Evolutionary conservation across 1,140 invertebrate genomes (phyloP), one percentile per base, ranked within the genome.

Genomic region (Ceratina japonica): DNA sequence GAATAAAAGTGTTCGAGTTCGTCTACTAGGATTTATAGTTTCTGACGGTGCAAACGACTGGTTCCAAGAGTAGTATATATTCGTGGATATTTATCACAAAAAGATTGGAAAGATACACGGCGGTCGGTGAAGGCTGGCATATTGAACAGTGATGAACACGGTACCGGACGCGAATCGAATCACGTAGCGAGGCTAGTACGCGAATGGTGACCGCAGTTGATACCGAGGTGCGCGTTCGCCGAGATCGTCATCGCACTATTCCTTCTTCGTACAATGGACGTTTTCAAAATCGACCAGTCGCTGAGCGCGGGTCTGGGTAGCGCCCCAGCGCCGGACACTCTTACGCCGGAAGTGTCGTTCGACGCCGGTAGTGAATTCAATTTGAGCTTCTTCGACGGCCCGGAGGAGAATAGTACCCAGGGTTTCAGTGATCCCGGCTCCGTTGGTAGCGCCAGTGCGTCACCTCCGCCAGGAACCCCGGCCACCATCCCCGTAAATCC

Each of bases 281-380:
- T 94, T 90, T 95, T 94, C 90, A 94, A 95, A 92, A 93, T 95
- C 88, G 94, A 95, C 88, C 94, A 94, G 90, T 93, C 93, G 88
- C 90, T 94, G 83, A 94, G 90, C 86, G 93, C 92, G 86, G 93
- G 93, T 89, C 88, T 94, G 87, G 93, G 94, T 87, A 93, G 90
- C 90, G 92, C 93, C 76, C 94, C 94, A 88, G 92, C 93, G 79
- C 93, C 93, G 85, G 94, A 95, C 85, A 94, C 94, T 87, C 93
- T 94, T 72, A 93, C 94, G 80, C 94, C 95, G 77, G 94, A 95
- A 91, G 95, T 96, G 83, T 93, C 94, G 81, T 96, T 96, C 89
- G 95, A 96, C 92, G 95, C 95, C 85, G 95, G 95, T 89, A 94
- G 94, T 70, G 95, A 96, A 89, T 96, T 96, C 89, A 96, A 96